Evolutionary conservation across 1,140 invertebrate species (phyloP).

Genomic region (Habropoda laboriosa): DNA sequence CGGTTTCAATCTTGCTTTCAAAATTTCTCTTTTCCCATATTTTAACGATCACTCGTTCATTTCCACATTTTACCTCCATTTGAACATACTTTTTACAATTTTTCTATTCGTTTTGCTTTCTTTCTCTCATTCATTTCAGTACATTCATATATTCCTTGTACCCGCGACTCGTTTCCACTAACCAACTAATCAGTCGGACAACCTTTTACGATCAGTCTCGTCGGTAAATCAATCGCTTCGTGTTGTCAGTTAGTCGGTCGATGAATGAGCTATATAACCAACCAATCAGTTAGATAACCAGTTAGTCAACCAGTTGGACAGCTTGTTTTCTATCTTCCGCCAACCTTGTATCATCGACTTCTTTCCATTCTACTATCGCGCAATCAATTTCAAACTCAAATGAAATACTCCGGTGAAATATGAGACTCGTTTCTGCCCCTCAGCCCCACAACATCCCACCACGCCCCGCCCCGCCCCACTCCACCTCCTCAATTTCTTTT

Average conservation of each 20-base stretch:
- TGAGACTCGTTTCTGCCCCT: slow-evolving; percentile 17
- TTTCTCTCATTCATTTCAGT: no score
- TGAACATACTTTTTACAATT: no score
- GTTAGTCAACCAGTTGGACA: neutral
- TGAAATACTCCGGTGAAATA: slow-evolving; percentile 54
- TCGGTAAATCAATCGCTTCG: neutral
- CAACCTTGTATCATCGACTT: slow-evolving; percentile 11
- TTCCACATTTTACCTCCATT: no score
- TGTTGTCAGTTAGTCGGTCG: neutral
- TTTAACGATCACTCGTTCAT: no score
- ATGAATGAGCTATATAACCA: neutral
- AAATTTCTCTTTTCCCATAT: no score
- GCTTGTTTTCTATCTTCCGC: neutral
- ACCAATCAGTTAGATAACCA: slow-evolving; percentile 2
- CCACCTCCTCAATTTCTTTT: slow-evolving; percentile 1
- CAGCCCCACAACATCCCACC: neutral
- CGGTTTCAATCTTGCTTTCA: no score
- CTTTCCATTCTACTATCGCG: slow-evolving; percentile 11
- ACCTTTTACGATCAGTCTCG: no score
- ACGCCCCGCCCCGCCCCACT: neutral
- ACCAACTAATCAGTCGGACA: neutral
- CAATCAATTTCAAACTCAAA: slow-evolving; percentile 58
- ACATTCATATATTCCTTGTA: no score
- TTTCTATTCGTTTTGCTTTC: no score
- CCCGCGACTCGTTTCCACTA: no score